Conservation (phyloP, 2,888 invertebrate genomes). For the Aphodius sticticus region DNA sequence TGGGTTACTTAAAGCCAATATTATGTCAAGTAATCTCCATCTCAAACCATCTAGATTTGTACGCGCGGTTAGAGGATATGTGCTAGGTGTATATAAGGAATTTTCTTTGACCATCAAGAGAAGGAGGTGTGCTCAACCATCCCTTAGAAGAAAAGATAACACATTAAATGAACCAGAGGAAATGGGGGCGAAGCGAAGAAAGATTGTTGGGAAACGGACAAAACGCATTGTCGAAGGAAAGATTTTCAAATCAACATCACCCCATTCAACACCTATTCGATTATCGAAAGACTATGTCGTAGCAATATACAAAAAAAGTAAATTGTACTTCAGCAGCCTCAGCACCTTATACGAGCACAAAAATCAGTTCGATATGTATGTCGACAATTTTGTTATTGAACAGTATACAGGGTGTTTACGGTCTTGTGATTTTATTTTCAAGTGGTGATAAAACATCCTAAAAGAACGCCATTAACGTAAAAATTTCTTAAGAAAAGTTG, state of each 20-base stretch:
- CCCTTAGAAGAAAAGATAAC: not conserved
- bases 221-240: no score
- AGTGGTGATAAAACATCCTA: no score
- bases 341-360: not conserved
- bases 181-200: not conserved
- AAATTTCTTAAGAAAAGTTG: no score
- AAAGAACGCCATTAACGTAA: no score
- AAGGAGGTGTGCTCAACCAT: not conserved
- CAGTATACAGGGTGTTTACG: no score
- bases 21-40: not conserved
- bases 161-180: not conserved
- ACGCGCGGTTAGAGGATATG: not conserved
- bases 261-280: not conserved
- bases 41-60: not conserved
- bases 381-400: conserved; percentile 16
- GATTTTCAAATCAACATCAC: not conserved
- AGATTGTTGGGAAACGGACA: not conserved
- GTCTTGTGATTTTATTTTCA: no score
- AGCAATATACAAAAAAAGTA: not conserved
- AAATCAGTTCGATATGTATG: not conserved
- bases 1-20: not conserved
- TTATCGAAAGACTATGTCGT: conserved; percentile 20
- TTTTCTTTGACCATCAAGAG: not conserved
- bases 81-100: not conserved
- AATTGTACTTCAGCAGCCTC: not conserved